Conservation (phyloP, 2,797 vertebrate species). For the Toxotes lorentzi region DNA sequence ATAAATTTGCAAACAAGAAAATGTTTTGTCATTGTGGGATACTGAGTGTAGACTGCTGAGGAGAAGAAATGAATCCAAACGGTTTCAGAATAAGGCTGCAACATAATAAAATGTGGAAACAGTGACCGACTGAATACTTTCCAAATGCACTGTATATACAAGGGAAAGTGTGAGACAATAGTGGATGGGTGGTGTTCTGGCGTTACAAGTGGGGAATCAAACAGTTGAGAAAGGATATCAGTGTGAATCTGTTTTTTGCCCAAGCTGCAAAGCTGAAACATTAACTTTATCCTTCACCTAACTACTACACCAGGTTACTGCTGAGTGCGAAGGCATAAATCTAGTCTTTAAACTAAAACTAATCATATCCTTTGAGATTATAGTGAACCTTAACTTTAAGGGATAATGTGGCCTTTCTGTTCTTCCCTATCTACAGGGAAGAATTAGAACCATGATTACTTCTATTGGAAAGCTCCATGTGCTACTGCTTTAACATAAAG, state of each 20-base stretch:
- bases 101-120: too few species aligned
- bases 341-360: not conserved
- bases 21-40: too few species aligned
- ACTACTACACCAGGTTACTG: not conserved
- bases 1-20: too few species aligned
- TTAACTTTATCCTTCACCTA: constrained; percentile 5
- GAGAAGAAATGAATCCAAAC: too few species aligned
- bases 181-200: constrained; percentile 49
- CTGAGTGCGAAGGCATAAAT: not conserved
- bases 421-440: constrained; percentile 1
- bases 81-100: too few species aligned
- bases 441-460: not conserved
- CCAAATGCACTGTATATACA: constrained; percentile 68
- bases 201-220: constrained; percentile 44
- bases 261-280: constrained; percentile 58
- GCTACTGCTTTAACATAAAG: not conserved
- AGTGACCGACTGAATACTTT: not conserved
- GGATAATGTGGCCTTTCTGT: not conserved
- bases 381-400: constrained; percentile 13
- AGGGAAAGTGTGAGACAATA: constrained; percentile 62
- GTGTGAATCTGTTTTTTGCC: constrained; percentile 54
- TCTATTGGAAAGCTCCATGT: not conserved
- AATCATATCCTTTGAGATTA: not conserved
- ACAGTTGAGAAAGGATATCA: constrained; percentile 54
- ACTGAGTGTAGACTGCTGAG: too few species aligned